A percentile compares a stretch with the other conserved stretches of the same genome.
Conservation (phyloP, 2,113 vertebrate species). For the Naja naja region DNA sequence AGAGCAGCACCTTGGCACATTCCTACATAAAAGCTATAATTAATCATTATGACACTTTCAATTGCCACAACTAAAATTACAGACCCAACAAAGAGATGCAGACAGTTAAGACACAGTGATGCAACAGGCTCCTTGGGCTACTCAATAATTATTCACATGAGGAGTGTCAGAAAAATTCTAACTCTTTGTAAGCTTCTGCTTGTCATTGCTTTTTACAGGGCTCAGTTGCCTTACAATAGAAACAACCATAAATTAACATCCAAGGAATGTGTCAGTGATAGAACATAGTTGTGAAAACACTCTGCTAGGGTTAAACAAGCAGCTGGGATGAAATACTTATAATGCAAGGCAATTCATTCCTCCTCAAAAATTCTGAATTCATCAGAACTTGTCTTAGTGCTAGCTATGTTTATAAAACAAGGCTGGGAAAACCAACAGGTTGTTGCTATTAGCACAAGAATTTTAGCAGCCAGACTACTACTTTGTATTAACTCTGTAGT, state of each 20-base stretch:
- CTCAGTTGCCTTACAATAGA: background rate
- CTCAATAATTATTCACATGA: background rate
- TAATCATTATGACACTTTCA: background rate
- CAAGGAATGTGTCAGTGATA: background rate
- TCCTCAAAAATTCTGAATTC: background rate
- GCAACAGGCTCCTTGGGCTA: background rate
- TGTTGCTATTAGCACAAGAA: background rate
- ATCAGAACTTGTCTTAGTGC: background rate
- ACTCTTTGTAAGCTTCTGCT: fast-evolving
- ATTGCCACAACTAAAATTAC: background rate
- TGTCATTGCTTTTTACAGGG: background rate
- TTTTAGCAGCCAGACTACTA: too few relatives aligned
- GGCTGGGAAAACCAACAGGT: background rate
- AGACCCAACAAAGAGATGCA: background rate
- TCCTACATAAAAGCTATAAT: background rate
- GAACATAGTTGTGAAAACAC: background rate
- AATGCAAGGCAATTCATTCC: background rate
- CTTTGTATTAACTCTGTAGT: too few relatives aligned
- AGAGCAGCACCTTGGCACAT: background rate
- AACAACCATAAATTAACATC: background rate
- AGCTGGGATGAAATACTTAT: background rate
- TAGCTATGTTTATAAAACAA: background rate
- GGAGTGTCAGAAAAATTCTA: background rate
- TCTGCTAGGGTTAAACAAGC: slow-evolving; percentile 14
- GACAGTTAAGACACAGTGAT: background rate